Percentiles rank a stretch among this genome's conserved stretches.
These are phyloP conservation scores for Nymphalis c-album DNA, from an alignment of 2,888 invertebrate genomes.

Conservation along the genomic window DNA sequence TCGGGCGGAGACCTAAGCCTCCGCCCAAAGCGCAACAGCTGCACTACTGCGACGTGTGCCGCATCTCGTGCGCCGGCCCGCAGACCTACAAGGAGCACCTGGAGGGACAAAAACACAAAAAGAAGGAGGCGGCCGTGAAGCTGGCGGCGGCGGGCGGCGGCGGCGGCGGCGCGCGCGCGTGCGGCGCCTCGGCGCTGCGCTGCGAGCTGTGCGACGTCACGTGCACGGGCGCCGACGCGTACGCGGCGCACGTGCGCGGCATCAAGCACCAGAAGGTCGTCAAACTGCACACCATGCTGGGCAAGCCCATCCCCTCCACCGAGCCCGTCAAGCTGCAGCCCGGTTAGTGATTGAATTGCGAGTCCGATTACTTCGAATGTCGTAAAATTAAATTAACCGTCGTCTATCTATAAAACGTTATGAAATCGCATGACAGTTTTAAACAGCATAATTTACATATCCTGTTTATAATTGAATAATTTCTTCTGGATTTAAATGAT, in stretches of 20 bases:
- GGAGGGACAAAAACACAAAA: conserved; percentile 99
- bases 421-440: not conserved
- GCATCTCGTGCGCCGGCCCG: conserved; percentile 97
- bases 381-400: no score
- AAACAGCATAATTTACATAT: not conserved
- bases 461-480: not conserved
- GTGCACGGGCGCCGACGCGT: conserved; percentile 99
- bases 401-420: no score
- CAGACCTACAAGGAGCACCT: conserved; percentile 91
- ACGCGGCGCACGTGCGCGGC: conserved; percentile 98
- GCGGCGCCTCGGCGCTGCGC: conserved; percentile 83
- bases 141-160: conserved; percentile 84
- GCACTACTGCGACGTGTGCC: conserved; percentile 99
- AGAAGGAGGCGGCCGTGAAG: conserved; percentile 92
- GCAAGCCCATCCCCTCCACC: conserved; percentile 97
- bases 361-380: no score
- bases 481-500: not conserved
- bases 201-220: conserved; percentile 99
- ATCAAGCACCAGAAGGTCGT: conserved; percentile 99
- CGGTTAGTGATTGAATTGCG: conserved; percentile 36
- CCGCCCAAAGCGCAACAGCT: conserved; percentile 95
- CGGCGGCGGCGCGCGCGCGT: conserved; percentile 80
- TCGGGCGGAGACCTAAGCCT: conserved; percentile 86
- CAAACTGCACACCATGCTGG: conserved; percentile 96
- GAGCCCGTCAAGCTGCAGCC: conserved; percentile 93